These are phyloP conservation scores for Bombus impatiens DNA, from an alignment of 1,140 invertebrate species.

Conservation along the genomic window DNA sequence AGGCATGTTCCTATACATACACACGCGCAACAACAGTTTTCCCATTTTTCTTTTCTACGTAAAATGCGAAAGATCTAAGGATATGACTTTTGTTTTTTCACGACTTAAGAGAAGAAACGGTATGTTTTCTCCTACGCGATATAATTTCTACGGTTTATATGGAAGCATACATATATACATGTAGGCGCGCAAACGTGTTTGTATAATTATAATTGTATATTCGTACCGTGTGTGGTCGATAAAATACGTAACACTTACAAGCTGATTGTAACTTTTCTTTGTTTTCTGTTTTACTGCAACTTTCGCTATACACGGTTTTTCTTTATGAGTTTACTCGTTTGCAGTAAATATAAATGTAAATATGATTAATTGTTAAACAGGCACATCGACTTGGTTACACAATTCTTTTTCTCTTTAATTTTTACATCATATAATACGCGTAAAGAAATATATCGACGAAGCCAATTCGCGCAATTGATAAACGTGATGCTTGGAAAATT, in stretches of 20 bases:
- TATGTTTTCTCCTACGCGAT: conserved; percentile 33
- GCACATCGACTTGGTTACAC: conserved; percentile 81
- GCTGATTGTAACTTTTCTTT: conserved; percentile 48
- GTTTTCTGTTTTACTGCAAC: conserved; percentile 34
- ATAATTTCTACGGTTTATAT: conserved; percentile 48
- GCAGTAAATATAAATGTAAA: conserved; percentile 59
- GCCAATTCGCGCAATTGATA: not conserved
- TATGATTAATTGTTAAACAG: conserved; percentile 79
- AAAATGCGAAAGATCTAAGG: conserved; percentile 69
- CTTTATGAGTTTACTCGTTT: conserved; percentile 1
- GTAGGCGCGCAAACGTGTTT: conserved; percentile 25
- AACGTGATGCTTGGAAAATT: not conserved
- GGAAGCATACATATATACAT: conserved; percentile 64
- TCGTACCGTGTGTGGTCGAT: conserved; percentile 36
- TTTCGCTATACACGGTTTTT: conserved; percentile 10
- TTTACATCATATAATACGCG: conserved; percentile 19
- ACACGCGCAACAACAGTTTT: conserved; percentile 7
- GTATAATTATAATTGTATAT: conserved; percentile 27
- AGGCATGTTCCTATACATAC: not conserved
- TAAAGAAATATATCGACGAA: conserved; percentile 35
- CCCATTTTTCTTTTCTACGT: conserved; percentile 25
- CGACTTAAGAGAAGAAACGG: conserved; percentile 35
- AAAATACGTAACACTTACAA: conserved; percentile 46
- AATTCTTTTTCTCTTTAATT: conserved; percentile 41
- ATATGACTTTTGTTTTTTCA: conserved; percentile 69